phyloP scores from a whole-genome alignment of 2,888 invertebrate species.

The Anticlea derivata region DNA sequence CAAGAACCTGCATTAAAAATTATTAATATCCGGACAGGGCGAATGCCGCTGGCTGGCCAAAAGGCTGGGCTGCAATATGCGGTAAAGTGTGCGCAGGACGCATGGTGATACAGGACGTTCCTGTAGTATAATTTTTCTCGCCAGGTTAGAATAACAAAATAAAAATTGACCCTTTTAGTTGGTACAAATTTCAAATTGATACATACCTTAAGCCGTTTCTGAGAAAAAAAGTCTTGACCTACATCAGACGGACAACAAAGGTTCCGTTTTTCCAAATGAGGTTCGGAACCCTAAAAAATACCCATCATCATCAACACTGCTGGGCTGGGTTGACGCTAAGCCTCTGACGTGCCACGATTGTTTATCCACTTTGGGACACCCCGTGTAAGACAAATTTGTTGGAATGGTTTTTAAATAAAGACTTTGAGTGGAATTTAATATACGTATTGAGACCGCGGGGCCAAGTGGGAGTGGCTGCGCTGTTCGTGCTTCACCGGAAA shows the following conservation, averaged over 20 bases:
- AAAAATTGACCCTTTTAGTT: no score
- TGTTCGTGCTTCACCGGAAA: constrained; percentile 82
- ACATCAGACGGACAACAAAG: no score
- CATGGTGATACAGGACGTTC: constrained; percentile 49
- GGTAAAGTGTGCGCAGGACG: constrained; percentile 58
- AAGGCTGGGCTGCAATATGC: constrained; percentile 21
- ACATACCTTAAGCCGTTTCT: no score
- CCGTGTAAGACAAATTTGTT: constrained; percentile 50
- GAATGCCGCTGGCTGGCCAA: constrained; percentile 44
- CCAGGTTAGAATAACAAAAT: no score
- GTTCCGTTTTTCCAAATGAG: no score
- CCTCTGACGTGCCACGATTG: no score
- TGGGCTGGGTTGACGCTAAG: no score
- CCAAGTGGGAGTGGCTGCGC: constrained; percentile 79
- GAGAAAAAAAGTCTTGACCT: no score
- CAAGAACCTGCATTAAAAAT: constrained; percentile 79
- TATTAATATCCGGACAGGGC: constrained; percentile 76
- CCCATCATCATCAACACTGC: no score
- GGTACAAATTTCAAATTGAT: no score
- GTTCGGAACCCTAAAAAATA: no score
- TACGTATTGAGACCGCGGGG: constrained; percentile 75
- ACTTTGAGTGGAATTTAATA: constrained; percentile 81
- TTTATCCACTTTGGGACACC: constrained; percentile 1
- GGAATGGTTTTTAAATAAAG: constrained; percentile 70
- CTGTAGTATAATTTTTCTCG: background rate